A percentile compares a stretch with the other conserved stretches of the same genome.
Conservation (phyloP, 2,888 invertebrate genomes). For the Ectemnius lituratus region DNA sequence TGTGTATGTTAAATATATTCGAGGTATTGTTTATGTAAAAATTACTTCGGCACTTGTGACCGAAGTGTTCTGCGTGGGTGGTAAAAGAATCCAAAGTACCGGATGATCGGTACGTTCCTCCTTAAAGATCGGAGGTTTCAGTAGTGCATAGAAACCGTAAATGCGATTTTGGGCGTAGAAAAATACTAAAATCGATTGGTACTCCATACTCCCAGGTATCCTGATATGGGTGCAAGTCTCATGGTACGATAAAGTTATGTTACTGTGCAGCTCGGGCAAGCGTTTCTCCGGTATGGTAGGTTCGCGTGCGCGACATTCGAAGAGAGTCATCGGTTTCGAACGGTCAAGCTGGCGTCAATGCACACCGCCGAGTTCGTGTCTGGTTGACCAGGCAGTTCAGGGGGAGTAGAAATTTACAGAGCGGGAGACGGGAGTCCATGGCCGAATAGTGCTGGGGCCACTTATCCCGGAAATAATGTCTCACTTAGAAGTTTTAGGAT, state of each 20-base stretch:
- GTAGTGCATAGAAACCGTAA: too few species aligned
- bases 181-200: too few species aligned
- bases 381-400: slow-evolving; percentile 23
- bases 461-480: slow-evolving; percentile 47
- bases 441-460: slow-evolving; percentile 23
- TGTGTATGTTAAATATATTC: neutral
- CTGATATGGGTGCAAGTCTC: too few species aligned
- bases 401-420: slow-evolving; percentile 49
- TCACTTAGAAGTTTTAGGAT: slow-evolving; percentile 63
- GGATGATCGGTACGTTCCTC: too few species aligned
- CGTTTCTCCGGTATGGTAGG: slow-evolving; percentile 1
- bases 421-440: slow-evolving; percentile 30
- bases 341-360: slow-evolving; percentile 28
- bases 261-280: too few species aligned
- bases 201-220: too few species aligned
- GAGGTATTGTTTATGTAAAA: too few species aligned
- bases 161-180: too few species aligned
- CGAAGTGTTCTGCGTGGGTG: too few species aligned
- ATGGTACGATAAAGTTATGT: too few species aligned
- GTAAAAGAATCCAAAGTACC: too few species aligned
- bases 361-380: slow-evolving; percentile 18
- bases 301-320: slow-evolving; percentile 61
- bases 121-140: too few species aligned
- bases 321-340: slow-evolving; percentile 41
- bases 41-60: neutral